These are phyloP conservation scores for Leucophora obtusa DNA, from an alignment of 2,888 invertebrate genomes.

Conservation along the genomic window DNA sequence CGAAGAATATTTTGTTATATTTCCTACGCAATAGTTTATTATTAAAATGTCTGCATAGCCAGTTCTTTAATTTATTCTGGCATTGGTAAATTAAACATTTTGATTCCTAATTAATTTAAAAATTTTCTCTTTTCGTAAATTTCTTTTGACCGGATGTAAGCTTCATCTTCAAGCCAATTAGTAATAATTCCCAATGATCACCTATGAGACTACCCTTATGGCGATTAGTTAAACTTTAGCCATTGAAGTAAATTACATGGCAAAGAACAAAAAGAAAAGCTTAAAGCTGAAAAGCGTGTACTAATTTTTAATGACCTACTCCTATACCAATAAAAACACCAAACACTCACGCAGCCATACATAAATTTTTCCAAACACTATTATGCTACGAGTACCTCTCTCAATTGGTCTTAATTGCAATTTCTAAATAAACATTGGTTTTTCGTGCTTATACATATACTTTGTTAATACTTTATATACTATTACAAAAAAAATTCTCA, in stretches of 20 bases:
- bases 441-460: conserved; percentile 43
- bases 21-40: no score
- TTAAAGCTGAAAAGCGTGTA: conserved; percentile 12
- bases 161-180: no score
- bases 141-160: no score
- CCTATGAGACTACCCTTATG: neutral
- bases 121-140: no score
- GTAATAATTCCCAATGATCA: neutral
- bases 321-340: neutral
- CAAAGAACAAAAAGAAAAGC: conserved; percentile 7
- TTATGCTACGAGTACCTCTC: conserved; percentile 16
- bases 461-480: neutral
- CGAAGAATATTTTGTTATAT: no score
- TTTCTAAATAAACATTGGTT: conserved; percentile 50
- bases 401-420: conserved; percentile 54
- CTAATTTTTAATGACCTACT: conserved; percentile 55
- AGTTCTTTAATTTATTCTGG: no score
- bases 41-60: no score
- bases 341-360: neutral
- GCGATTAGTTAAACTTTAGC: neutral
- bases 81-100: no score
- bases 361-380: conserved; percentile 25
- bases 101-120: no score
- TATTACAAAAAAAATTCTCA: conserved; percentile 8
- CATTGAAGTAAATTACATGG: neutral